These are phyloP conservation scores for Chaenocephalus aceratus DNA, from an alignment of 2,113 vertebrate genomes.

Conservation along the genomic window DNA sequence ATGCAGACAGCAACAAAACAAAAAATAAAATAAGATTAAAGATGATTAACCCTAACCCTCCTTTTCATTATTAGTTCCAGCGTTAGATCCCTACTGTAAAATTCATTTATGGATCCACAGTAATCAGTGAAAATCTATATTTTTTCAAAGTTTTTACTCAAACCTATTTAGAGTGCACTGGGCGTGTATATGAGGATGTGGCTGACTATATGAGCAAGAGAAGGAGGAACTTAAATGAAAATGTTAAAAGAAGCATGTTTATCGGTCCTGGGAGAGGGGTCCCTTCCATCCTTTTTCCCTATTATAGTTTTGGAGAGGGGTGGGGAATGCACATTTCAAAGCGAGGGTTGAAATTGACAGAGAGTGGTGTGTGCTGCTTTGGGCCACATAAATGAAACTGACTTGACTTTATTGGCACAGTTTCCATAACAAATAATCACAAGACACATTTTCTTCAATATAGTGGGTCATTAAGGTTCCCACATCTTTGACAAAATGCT, in stretches of 20 bases:
- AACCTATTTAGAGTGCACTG: not conserved
- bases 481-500: not conserved
- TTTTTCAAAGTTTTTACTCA: constrained; percentile 1
- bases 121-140: constrained; percentile 37
- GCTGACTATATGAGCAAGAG: too few relatives aligned
- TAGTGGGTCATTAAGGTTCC: not conserved
- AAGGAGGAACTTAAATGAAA: too few relatives aligned
- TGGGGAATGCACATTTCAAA: not conserved
- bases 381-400: not conserved
- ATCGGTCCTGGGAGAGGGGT: not conserved
- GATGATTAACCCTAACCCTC: not conserved
- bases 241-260: too few relatives aligned
- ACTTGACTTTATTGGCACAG: not conserved
- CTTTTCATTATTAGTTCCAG: constrained; percentile 16
- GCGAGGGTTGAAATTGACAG: not conserved
- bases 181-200: not conserved
- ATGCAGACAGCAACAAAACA: not conserved
- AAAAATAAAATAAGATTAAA: not conserved
- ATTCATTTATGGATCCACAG: constrained; percentile 23
- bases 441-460: not conserved
- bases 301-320: not conserved
- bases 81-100: not conserved
- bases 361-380: not conserved
- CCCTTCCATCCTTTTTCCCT: not conserved
- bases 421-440: constrained; percentile 40